Conservation (phyloP, 2,888 invertebrate species). For the Eurytoma californica region DNA sequence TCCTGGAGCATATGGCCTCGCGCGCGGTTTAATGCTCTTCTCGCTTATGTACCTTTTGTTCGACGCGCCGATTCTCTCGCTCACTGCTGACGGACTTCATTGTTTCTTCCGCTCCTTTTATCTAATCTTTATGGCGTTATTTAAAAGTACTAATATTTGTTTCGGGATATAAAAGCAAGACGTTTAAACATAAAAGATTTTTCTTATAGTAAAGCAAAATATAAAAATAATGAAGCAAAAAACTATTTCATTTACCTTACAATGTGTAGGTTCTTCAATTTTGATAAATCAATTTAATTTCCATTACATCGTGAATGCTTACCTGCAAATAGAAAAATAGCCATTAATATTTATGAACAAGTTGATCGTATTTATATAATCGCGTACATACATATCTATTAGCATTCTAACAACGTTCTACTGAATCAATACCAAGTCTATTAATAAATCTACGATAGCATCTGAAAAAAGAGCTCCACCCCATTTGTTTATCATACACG, state of each 20-base stretch:
- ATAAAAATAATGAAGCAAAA: neutral
- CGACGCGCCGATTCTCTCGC: conserved; percentile 15
- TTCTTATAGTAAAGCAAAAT: too few species aligned
- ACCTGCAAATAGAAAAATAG: conserved; percentile 27
- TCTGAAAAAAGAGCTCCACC: too few species aligned
- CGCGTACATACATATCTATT: too few species aligned
- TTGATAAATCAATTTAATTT: neutral
- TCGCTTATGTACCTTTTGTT: neutral
- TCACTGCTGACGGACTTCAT: conserved; percentile 3
- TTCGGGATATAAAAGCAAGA: too few species aligned
- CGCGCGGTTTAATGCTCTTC: conserved; percentile 21
- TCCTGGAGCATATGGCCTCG: neutral
- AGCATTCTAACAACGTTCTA: too few species aligned
- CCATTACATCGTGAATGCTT: conserved; percentile 6
- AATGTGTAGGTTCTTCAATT: neutral
- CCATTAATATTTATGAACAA: conserved; percentile 7
- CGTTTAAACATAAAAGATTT: too few species aligned
- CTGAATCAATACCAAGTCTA: too few species aligned
- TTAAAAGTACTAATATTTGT: neutral
- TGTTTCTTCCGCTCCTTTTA: neutral
- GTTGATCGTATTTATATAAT: too few species aligned
- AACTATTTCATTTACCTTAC: neutral
- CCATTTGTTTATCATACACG: too few species aligned
- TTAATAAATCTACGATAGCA: too few species aligned
- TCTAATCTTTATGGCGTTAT: conserved; percentile 10